Evolutionary conservation across 2,888 invertebrate species (phyloP), one percentile per base, ranked within the genome.

Genomic region (Tethea ocularis): DNA sequence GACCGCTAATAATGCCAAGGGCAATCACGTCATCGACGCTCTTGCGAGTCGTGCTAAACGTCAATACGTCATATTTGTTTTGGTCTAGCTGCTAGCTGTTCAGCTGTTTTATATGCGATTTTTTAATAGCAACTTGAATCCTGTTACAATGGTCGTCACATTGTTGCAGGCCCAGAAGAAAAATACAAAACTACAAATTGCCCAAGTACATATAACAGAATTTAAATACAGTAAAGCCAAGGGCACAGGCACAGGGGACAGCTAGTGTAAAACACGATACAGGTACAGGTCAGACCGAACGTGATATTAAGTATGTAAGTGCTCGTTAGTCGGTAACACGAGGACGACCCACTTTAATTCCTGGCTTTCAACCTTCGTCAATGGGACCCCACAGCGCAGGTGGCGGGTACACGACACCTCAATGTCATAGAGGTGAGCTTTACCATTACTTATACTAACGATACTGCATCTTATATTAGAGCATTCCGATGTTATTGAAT

Each of bases 1-100:
- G 68, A 7, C 67, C 72, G 77, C 80, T 80, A 87, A 83, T 86
- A 86, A 86, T 84, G 89, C 85, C 89, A 89, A 88, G 88, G 89
- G 86, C 88, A 75, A 75, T 66, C 78, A 69, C 79, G 80, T 78
- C 80, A 78, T 61, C 76, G 61, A 53, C 62, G 57, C 58, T 52
- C 58, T 57, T 57, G 60, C 56, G 22, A 57, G 41, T 41, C 53
- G 41, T 51, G 59, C 53, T 33, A 41, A 38, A 51, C 38, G 52
- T n/a, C 51, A 52, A 41, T 52, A 57, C 51, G 33, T 41, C 26
- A 22, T 29, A 52, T 57, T 17, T 53, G 15, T 46, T 29, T 46
- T 17, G 46, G 20, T 1, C 20, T 46, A 46, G 20, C 38, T 38
- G n/a, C n/a, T 38, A 15, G 0, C n/a, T n/a, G 4, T 36, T 36